Evolutionary conservation across 2,888 invertebrate genomes (phyloP), one percentile per base, ranked within the genome.

Genomic region (Aphrophora alni): DNA sequence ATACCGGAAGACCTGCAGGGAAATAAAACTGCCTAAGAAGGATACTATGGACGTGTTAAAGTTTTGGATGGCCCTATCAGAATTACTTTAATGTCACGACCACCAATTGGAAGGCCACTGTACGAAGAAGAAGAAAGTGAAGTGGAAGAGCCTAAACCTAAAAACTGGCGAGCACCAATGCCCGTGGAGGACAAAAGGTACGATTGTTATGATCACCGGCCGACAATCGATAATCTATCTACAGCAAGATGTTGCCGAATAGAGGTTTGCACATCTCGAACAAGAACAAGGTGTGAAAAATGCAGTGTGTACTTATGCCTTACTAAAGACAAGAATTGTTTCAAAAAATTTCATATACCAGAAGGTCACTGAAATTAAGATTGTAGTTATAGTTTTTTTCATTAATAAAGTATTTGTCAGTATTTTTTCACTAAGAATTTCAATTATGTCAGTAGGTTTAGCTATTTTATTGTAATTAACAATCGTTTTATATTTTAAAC

Each of bases 151-250:
- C 14, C 10, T 10, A 44, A 44, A 7, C 44, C 44, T 14, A 10
- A 44, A 44, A 44, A 44, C 44, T 44, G 44, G 44, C 17, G 17
- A 14, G 44, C 44, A 14, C 44, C 17, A 14, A 10, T 44, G 17
- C 44, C 44, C 12, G 44, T 17, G 17, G 44, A 14, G 10, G 44
- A 75, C 27, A 75, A 75, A n/a, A 4, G 26, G 17, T n/a, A 26
- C 17, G 75, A 75, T 21, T n/a, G 59, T 33, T 8, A 28, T 59
- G 38, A 59, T 24, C 75, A 75, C 28, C 51, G 51, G 75, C 75
- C 59, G 8, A 24, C 59, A 2, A 27, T 14, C 10, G 75, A 75
- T 26, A 28, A 51, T 27, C n/a, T 75, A 12, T 10, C 10, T 14
- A 2, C 44, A 14, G 17, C 44, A 14, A 44, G 44, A 17, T 10